phyloP scores from a whole-genome alignment of 2,888 invertebrate species.

The Gryllus longicercus region DNA sequence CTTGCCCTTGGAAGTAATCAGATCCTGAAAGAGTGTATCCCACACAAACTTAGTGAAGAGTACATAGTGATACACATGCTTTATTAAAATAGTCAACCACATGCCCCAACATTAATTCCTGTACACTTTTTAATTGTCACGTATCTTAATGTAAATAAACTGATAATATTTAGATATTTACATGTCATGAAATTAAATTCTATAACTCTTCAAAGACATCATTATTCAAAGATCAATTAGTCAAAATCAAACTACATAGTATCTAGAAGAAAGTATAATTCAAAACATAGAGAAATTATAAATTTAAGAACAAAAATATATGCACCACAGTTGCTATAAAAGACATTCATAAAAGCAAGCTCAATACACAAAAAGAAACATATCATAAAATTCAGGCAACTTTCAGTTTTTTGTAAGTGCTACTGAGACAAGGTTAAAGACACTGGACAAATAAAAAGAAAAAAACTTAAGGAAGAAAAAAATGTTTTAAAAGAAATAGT shows the following conservation, averaged over 20 bases:
- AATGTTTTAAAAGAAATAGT: background rate
- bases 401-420: background rate
- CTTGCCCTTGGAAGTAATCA: conserved; percentile 59
- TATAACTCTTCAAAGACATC: too few species aligned
- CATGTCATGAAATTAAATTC: too few species aligned
- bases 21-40: conserved; percentile 48
- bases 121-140: background rate
- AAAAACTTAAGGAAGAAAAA: background rate
- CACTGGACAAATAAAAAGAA: background rate
- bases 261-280: conserved; percentile 17
- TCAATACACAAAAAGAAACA: background rate
- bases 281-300: background rate
- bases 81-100: background rate
- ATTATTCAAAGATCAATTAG: background rate
- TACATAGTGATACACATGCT: conserved; percentile 23
- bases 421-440: background rate
- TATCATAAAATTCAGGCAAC: background rate
- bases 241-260: conserved; percentile 24
- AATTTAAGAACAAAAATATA: conserved; percentile 22
- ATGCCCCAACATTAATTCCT: conserved; percentile 19
- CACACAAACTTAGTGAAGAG: conserved; percentile 36
- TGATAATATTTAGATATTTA: background rate
- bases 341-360: conserved; percentile 4
- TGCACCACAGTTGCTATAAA: conserved; percentile 29
- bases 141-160: background rate